phyloP scores from a whole-genome alignment of 2,888 invertebrate genomes.

The Acrobeloides nanus region DNA sequence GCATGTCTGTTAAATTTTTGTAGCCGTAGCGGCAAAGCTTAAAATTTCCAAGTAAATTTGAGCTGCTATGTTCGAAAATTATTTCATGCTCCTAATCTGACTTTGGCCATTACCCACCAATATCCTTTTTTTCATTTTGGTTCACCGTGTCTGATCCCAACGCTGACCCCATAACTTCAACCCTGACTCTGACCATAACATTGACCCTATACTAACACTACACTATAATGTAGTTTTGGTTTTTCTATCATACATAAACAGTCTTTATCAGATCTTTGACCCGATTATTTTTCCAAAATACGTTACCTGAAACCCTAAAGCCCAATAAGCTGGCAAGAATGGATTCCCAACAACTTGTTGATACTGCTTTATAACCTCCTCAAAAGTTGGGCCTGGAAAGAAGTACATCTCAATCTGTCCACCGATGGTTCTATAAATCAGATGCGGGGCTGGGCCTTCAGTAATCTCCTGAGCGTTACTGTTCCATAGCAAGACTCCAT shows the following conservation, averaged over 20 bases:
- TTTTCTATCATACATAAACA: no score
- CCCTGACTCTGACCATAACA: no score
- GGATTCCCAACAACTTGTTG: conserved; percentile 39
- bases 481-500: conserved; percentile 47
- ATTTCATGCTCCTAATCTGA: no score
- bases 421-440: conserved; percentile 67
- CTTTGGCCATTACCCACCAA: background rate
- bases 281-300: no score
- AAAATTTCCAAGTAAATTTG: conserved; percentile 3
- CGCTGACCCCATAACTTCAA: no score
- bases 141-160: no score
- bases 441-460: conserved; percentile 39
- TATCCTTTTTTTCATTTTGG: no score
- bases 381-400: conserved; percentile 55
- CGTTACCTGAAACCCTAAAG: conserved; percentile 50
- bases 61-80: background rate
- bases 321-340: conserved; percentile 53
- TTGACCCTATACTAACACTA: no score
- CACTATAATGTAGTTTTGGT: no score
- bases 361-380: conserved; percentile 51
- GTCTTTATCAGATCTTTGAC: background rate
- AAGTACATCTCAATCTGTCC: conserved; percentile 55
- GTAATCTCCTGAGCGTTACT: conserved; percentile 44
- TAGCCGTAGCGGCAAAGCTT: conserved; percentile 45
- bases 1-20: conserved; percentile 32